These are phyloP conservation scores for Hyperoodon ampullatus DNA, from an alignment of 2,113 vertebrate species.

Conservation along the genomic window DNA sequence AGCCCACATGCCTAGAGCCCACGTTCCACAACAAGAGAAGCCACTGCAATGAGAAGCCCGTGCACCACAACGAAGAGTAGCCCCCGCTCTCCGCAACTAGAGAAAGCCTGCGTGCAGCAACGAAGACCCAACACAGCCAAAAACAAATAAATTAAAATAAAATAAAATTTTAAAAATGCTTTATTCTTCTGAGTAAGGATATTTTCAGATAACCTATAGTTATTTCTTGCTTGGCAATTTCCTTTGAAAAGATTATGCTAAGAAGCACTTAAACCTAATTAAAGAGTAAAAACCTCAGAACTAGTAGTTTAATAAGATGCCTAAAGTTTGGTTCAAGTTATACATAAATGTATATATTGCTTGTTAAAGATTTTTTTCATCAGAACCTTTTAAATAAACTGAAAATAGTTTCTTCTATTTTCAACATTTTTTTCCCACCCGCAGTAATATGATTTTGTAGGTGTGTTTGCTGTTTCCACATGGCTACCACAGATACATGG, in stretches of 20 bases:
- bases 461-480: background rate
- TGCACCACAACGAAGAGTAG: too few species aligned
- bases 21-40: too few species aligned
- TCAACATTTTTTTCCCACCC: background rate
- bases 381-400: background rate
- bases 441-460: background rate
- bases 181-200: background rate
- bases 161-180: background rate
- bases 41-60: too few species aligned
- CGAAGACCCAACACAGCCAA: too few species aligned
- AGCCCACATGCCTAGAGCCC: too few species aligned
- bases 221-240: background rate
- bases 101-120: too few species aligned
- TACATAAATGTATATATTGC: background rate
- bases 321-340: background rate
- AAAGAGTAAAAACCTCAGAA: background rate
- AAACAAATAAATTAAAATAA: too few species aligned
- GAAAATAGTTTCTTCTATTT: background rate
- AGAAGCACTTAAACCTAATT: background rate
- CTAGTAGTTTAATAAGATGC: background rate
- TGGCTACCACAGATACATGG: background rate
- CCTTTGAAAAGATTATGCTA: background rate
- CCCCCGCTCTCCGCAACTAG: fast-evolving
- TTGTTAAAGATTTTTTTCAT: background rate
- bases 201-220: background rate